These are phyloP conservation scores for Melanophora roralis DNA, from an alignment of 2,888 invertebrate genomes.

Conservation along the genomic window DNA sequence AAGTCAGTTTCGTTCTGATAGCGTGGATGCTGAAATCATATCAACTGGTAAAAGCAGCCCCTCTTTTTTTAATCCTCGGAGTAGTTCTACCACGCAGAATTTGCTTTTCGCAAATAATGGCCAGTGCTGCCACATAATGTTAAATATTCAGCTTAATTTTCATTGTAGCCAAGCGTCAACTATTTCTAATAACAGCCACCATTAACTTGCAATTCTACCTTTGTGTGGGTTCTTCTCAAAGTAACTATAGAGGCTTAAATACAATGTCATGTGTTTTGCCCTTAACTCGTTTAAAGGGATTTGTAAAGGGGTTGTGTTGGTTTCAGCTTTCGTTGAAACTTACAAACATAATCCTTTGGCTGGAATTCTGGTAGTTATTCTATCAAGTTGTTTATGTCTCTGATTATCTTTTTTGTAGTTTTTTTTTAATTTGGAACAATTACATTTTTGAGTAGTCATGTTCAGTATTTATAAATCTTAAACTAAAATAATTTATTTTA, in stretches of 20 bases:
- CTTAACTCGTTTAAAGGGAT: background rate
- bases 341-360: background rate
- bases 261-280: conserved; percentile 13
- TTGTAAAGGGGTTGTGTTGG: conserved; percentile 2
- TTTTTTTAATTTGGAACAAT: conserved; percentile 33
- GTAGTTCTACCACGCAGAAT: no score
- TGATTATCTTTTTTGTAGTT: background rate
- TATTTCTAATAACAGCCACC: no score
- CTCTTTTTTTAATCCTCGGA: no score
- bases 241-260: conserved; percentile 43
- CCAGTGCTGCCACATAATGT: no score
- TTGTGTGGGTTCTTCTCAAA: background rate
- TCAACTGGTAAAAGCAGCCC: no score
- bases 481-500: background rate
- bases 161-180: no score
- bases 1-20: no score
- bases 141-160: no score
- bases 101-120: no score
- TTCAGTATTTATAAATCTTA: conserved; percentile 8
- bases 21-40: no score
- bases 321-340: conserved; percentile 3
- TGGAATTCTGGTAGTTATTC: background rate
- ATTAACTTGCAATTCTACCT: background rate
- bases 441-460: conserved; percentile 52
- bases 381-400: background rate